These are phyloP conservation scores for Argya squamiceps DNA, from an alignment of 2,797 vertebrate species.

Conservation along the genomic window DNA sequence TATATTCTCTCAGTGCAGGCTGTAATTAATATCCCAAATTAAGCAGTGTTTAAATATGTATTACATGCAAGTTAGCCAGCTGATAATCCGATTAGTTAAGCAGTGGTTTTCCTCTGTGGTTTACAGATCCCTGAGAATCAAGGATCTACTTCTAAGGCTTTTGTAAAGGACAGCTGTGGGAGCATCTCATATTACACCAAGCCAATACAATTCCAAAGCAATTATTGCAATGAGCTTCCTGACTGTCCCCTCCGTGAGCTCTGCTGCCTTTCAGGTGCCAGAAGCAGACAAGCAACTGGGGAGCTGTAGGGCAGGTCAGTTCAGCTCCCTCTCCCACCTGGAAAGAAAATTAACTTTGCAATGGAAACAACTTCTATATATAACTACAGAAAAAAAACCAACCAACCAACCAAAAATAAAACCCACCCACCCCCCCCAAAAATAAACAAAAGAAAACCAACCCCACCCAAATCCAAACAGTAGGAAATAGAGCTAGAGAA, in stretches of 20 bases:
- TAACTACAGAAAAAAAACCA: background rate
- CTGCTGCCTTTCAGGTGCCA: background rate
- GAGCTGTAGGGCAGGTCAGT: background rate
- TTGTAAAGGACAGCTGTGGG: background rate
- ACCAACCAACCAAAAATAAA: background rate
- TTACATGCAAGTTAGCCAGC: background rate
- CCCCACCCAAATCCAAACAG: background rate
- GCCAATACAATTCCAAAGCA: background rate
- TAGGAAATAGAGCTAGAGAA: background rate
- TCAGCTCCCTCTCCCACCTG: background rate
- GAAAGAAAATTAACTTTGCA: background rate
- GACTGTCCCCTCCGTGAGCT: background rate
- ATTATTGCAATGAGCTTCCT: background rate
- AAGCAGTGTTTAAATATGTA: constrained; percentile 23
- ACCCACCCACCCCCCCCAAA: background rate
- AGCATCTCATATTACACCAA: background rate
- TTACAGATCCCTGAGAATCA: constrained; percentile 24
- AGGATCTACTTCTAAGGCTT: background rate
- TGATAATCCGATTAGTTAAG: constrained; percentile 48
- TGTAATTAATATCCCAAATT: constrained; percentile 40
- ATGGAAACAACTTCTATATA: background rate
- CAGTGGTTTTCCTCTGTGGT: constrained; percentile 26
- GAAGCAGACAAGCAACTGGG: background rate
- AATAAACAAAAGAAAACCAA: background rate
- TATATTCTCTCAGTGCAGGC: background rate